Base-by-base conservation (phyloP, 2,113 vertebrate species). In the Edolisoma coerulescens region DNA sequence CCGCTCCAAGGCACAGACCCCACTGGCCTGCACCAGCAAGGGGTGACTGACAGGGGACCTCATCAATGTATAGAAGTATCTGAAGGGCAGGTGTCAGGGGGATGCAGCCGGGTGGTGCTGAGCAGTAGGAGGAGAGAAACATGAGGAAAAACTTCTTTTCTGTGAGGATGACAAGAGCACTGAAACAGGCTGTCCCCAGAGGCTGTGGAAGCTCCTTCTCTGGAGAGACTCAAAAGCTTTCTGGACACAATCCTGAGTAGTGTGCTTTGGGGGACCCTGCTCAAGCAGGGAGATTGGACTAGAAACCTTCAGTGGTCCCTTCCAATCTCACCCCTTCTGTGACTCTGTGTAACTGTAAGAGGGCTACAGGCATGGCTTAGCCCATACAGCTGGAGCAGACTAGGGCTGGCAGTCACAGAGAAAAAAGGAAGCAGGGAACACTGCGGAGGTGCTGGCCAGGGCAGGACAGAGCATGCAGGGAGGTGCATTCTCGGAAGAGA, bases 381-480 rank as follows among this genome's bases (percentile, higher is more conserved):
- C 75, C 56, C 63, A 53, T 32, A 22, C 30, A 45, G 41, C 68
- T 53, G 19, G 27, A 74, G 54, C 13, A 73, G 26, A n/a, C 32
- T 3, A 23, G 63, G 13, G 9, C 23, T 30, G 12, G n/a, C 81
- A 75, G 32, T 44, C n/a, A 73, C 0, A 3, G 30, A 32, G 13
- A 9, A 32, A 57, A 78, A 56, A 60, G 27, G 23, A 78, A 81
- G 57, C 22, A 92, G 44, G 60, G n/a, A 90, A 70, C 3, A 2
- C 33, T 0, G 1, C 1, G 3, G 64, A 81, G 35, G 10, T 1
- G 3, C 71, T 88, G 7, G 1, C n/a, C 56, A 73, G 54, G 18
- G 35, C n/a, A 50, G 1, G 2, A 32, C 7, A 16, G 27, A 17
- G 12, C n/a, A 28, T 0, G 0, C 3, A 1, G 39, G 16, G 35